phyloP scores from a whole-genome alignment of 2,113 vertebrate species.

The Pipra filicauda region DNA sequence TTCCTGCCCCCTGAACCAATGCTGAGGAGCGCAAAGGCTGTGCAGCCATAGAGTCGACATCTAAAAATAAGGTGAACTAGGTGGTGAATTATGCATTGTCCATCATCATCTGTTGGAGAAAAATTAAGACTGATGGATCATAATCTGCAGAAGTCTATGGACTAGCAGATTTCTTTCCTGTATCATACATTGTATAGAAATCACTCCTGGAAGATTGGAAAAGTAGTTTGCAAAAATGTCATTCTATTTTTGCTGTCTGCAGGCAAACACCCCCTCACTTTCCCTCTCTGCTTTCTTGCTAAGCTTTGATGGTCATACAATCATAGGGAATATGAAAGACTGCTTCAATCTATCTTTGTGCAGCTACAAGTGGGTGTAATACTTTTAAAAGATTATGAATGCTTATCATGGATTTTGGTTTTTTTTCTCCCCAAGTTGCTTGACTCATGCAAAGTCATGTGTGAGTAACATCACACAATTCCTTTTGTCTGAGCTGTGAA shows the following conservation, averaged over 20 bases:
- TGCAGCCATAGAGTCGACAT: not conserved
- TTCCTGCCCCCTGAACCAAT: not conserved
- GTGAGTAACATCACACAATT: not conserved
- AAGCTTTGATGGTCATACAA: not conserved
- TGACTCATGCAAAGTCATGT: rapidly evolving
- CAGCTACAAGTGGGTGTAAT: not conserved
- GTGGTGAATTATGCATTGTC: not conserved
- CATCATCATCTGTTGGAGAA: not conserved
- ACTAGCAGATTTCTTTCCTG: not conserved
- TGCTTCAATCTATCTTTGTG: not conserved
- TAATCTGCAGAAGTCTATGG: not conserved
- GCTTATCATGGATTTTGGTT: rapidly evolving
- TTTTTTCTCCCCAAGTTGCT: not conserved
- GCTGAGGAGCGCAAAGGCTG: not conserved
- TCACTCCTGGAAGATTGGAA: not conserved
- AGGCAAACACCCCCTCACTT: not conserved
- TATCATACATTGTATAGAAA: not conserved
- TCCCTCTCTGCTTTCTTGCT: not conserved
- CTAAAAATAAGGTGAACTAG: not conserved
- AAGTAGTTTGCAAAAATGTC: not conserved
- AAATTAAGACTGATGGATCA: not conserved
- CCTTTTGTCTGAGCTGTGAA: not conserved
- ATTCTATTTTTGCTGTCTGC: not conserved
- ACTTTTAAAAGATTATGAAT: not conserved
- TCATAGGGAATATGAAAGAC: not conserved